phyloP scores from a whole-genome alignment of 2,797 vertebrate genomes.

The Mormyrus proboscirostris region DNA sequence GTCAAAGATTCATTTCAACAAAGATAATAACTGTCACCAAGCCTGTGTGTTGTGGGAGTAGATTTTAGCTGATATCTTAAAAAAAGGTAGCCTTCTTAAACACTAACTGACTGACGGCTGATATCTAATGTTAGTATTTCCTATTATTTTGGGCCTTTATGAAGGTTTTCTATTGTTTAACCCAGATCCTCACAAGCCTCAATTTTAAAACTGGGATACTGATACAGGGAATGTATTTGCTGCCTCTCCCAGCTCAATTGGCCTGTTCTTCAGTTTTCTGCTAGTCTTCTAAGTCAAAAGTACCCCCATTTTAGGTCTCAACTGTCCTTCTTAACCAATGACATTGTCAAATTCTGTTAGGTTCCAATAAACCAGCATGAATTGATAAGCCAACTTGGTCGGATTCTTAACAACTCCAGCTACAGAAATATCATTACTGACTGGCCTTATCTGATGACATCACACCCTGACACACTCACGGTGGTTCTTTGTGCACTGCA shows the following conservation, averaged over 20 bases:
- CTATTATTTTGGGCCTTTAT: background rate
- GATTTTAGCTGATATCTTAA: background rate
- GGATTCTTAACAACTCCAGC: background rate
- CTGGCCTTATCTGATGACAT: background rate
- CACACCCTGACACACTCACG: background rate
- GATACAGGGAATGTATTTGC: background rate
- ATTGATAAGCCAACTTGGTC: background rate
- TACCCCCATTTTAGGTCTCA: background rate
- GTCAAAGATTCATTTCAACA: constrained; percentile 38
- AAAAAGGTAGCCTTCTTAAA: background rate
- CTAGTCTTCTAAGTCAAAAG: background rate
- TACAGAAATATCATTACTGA: background rate
- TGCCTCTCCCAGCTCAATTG: constrained; percentile 5
- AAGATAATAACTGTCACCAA: constrained; percentile 29
- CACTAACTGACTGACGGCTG: background rate
- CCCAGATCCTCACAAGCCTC: background rate
- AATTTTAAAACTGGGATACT: background rate
- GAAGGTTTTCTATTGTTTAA: background rate
- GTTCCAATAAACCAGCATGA: background rate
- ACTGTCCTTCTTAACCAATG: background rate
- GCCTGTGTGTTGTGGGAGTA: constrained; percentile 15
- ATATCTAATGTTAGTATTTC: background rate
- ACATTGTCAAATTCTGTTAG: background rate
- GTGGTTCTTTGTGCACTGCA: background rate
- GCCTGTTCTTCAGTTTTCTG: background rate